A percentile compares a stretch with the other conserved stretches of the same genome.
Evolutionary conservation across 2,113 vertebrate species (phyloP).

Genomic region (Trogon melanurus): DNA sequence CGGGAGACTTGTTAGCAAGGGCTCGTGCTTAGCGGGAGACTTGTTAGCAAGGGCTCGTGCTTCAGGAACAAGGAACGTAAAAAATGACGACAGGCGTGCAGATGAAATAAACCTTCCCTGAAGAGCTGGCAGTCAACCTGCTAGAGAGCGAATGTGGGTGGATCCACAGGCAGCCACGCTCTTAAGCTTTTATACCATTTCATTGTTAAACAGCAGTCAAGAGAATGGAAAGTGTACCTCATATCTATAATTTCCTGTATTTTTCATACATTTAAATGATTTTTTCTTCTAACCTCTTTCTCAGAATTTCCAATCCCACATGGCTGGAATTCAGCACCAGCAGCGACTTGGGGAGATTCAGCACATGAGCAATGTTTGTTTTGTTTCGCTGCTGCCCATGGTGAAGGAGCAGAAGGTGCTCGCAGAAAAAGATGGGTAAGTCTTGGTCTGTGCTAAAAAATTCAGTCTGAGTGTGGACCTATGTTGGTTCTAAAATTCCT

Average conservation of each 20-base stretch:
- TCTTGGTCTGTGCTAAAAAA: neutral
- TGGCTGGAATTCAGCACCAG: constrained; percentile 90
- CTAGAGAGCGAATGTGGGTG: constrained; percentile 29
- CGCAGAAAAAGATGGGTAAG: constrained; percentile 81
- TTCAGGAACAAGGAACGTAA: neutral
- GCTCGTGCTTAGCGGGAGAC: neutral
- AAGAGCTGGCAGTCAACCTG: constrained; percentile 20
- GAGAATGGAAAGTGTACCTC: constrained; percentile 27
- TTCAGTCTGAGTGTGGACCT: neutral
- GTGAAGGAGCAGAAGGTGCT: constrained; percentile 84
- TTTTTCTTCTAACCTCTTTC: neutral
- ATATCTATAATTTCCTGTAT: constrained; percentile 18
- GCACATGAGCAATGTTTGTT: constrained; percentile 90
- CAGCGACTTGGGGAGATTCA: constrained; percentile 93
- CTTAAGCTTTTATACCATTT: constrained; percentile 45
- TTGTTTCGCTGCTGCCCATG: constrained; percentile 89
- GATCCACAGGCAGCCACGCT: constrained; percentile 39
- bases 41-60: neutral
- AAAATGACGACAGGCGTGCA: neutral
- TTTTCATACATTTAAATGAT: neutral
- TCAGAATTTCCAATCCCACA: constrained; percentile 92
- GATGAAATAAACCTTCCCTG: constrained; percentile 15
- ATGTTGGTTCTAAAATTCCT: neutral
- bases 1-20: neutral
- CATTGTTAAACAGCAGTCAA: constrained; percentile 32